Evolutionary conservation across 2,113 vertebrate species (phyloP).

Genomic region (Tonatia bakeri): DNA sequence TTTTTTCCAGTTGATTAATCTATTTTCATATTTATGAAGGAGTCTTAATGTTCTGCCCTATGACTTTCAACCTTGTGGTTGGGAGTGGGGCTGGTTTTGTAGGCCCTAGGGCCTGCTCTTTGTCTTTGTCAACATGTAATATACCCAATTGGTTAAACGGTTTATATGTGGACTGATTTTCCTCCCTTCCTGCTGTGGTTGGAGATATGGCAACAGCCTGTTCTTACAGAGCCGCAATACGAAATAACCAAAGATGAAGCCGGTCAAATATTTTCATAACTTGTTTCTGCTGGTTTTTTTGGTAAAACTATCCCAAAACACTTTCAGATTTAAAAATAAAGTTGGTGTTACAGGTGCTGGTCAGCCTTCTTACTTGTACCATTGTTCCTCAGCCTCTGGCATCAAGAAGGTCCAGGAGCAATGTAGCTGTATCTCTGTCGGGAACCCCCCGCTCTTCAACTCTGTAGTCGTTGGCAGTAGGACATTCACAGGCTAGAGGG

Average conservation of each 20-base stretch:
- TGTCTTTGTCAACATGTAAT: conserved; percentile 81
- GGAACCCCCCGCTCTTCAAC: background rate
- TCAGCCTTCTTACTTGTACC: conserved; percentile 25
- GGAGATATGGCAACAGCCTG: conserved; percentile 74
- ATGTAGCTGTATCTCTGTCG: background rate
- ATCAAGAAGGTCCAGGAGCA: background rate
- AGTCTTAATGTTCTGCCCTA: conserved; percentile 89
- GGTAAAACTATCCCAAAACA: conserved; percentile 82
- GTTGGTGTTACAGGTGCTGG: conserved; percentile 62
- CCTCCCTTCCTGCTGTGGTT: conserved; percentile 74
- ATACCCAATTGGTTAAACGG: conserved; percentile 53
- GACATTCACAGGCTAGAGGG: background rate
- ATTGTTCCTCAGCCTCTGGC: background rate
- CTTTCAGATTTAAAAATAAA: conserved; percentile 85
- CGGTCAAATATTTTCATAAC: conserved; percentile 84
- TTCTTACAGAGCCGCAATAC: conserved; percentile 81
- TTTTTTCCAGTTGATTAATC: conserved; percentile 83
- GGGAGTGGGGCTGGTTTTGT: conserved; percentile 81
- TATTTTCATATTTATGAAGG: conserved; percentile 96
- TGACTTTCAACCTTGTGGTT: conserved; percentile 85
- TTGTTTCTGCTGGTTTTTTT: conserved; percentile 81
- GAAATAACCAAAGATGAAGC: conserved; percentile 89
- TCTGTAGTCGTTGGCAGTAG: background rate
- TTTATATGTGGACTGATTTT: conserved; percentile 77
- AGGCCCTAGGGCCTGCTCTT: conserved; percentile 73